Conservation (phyloP, 2,113 vertebrate genomes). For the Carettochelys insculpta region DNA sequence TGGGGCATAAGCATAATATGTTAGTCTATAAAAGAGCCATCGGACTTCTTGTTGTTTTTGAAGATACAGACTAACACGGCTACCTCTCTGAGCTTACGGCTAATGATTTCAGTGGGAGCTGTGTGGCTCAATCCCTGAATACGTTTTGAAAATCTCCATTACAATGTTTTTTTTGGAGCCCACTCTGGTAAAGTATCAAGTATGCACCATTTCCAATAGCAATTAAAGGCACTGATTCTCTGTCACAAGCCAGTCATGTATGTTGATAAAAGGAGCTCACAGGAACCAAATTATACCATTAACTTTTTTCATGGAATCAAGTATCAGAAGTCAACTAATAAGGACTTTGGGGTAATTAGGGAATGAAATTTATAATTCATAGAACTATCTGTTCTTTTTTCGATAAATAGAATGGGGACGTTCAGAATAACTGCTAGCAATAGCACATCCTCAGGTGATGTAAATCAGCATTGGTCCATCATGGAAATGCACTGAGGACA, state of each 20-base stretch:
- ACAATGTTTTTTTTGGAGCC: not conserved
- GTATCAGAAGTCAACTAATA: not conserved
- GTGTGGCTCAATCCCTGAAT: not conserved
- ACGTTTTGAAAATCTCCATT: not conserved
- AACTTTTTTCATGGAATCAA: not conserved
- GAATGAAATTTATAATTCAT: not conserved
- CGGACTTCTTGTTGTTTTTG: no score
- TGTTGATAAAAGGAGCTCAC: not conserved
- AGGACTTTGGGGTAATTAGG: not conserved
- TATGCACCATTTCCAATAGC: not conserved
- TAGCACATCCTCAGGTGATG: not conserved
- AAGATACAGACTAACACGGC: no score
- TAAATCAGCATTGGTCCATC: slow-evolving; percentile 43
- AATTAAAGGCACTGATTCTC: not conserved
- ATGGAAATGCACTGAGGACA: not conserved
- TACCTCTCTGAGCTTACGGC: no score
- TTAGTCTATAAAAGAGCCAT: no score
- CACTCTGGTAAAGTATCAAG: not conserved
- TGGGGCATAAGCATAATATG: no score
- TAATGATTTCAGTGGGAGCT: not conserved
- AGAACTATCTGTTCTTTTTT: no score
- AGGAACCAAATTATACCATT: not conserved
- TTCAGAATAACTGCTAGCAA: not conserved
- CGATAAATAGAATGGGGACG: no score
- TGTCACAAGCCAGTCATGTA: not conserved